Percentiles rank a stretch among this genome's conserved stretches.
These are phyloP conservation scores for Nyctibius bracteatus DNA, from an alignment of 2,113 vertebrate genomes.

Conservation along the genomic window DNA sequence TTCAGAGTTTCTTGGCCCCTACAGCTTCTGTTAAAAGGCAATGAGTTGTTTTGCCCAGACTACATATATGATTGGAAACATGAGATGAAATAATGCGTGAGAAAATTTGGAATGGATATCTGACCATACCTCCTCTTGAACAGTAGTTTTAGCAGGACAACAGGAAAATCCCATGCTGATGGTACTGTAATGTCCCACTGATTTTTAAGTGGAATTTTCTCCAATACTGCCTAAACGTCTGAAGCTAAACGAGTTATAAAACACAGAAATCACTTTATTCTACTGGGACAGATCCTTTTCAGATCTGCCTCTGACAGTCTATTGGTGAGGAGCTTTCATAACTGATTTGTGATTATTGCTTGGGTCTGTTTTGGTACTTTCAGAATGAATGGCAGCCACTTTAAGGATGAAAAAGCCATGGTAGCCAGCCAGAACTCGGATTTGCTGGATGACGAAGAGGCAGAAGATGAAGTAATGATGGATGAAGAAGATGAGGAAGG, in stretches of 20 bases:
- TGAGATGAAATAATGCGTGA: slow-evolving; percentile 2
- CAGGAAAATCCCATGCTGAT: not conserved
- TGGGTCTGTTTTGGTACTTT: slow-evolving; percentile 12
- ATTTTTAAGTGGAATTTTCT: not conserved
- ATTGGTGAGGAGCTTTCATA: not conserved
- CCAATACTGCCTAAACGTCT: not conserved
- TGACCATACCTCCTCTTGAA: not conserved
- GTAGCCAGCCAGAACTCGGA: slow-evolving; percentile 80
- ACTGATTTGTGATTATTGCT: not conserved
- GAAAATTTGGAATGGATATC: slow-evolving; percentile 35
- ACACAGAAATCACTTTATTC: slow-evolving; percentile 3
- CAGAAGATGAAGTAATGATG: slow-evolving; percentile 85
- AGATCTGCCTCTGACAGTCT: not conserved
- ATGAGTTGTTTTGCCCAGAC: slow-evolving; percentile 6
- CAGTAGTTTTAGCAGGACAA: not conserved
- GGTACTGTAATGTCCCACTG: not conserved
- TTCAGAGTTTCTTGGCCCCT: not conserved
- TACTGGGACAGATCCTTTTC: not conserved
- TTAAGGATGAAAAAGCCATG: slow-evolving; percentile 87
- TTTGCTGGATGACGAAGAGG: slow-evolving; percentile 90
- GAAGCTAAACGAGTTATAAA: not conserved
- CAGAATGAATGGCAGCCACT: slow-evolving; percentile 88
- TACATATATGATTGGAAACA: not conserved
- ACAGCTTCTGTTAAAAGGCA: slow-evolving; percentile 16
- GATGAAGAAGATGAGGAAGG: slow-evolving; percentile 88